Percentiles rank a stretch among this genome's conserved stretches.
Conservation (phyloP, 2,113 vertebrate species). For the Centrocercus urophasianus region DNA sequence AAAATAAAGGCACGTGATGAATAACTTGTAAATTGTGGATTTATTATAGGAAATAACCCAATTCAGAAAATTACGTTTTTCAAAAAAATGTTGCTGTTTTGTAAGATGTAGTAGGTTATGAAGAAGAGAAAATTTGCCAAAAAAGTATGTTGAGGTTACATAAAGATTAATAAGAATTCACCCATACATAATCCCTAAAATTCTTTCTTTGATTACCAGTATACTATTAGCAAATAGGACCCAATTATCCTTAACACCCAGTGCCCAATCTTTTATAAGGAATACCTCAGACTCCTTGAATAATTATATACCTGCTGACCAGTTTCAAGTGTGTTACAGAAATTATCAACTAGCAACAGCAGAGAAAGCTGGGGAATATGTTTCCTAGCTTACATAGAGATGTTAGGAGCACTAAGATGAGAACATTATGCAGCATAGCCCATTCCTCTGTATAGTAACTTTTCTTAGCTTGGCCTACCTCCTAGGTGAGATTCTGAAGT, state of each 20-base stretch:
- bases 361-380: background rate
- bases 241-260: background rate
- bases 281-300: background rate
- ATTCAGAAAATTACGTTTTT: background rate
- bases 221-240: background rate
- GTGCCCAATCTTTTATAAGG: background rate
- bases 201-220: background rate
- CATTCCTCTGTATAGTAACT: background rate
- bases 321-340: background rate
- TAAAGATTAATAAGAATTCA: background rate
- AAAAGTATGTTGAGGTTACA: background rate
- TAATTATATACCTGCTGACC: background rate
- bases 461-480: background rate
- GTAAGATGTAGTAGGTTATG: background rate
- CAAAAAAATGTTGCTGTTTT: background rate
- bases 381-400: background rate
- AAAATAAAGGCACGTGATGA: background rate
- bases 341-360: background rate
- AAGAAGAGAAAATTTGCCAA: background rate
- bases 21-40: background rate
- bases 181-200: background rate
- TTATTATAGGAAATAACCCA: background rate
- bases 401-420: background rate
- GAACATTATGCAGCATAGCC: rapidly evolving
- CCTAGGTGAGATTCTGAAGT: background rate